Evolutionary conservation across 1,140 invertebrate genomes (phyloP).

Genomic region (Dermatophagoides farinae): DNA sequence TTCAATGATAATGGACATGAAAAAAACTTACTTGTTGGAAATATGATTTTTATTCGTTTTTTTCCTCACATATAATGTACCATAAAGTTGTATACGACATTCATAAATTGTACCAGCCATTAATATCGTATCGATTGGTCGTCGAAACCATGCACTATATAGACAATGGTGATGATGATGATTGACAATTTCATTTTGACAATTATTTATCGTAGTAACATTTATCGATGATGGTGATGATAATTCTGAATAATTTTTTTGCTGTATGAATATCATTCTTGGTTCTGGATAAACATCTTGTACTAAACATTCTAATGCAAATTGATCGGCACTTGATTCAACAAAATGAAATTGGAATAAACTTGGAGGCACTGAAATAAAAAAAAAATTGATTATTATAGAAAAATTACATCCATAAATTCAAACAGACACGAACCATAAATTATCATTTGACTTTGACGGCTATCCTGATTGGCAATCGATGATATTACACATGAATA

Average conservation of each 20-base stretch:
- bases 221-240: neutral
- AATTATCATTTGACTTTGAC: conserved; percentile 17
- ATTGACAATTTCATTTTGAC: conserved; percentile 2
- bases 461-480: conserved; percentile 18
- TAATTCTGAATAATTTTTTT: neutral
- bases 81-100: conserved; percentile 8
- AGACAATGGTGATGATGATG: neutral
- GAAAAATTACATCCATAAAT: neutral
- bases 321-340: neutral
- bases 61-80: neutral
- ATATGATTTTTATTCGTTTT: conserved; percentile 14
- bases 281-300: conserved; percentile 6
- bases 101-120: conserved; percentile 9
- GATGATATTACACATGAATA: conserved; percentile 20
- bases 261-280: neutral
- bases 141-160: neutral
- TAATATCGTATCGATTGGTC: neutral
- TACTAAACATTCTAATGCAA: conserved; percentile 7
- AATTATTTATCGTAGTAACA: too few species aligned
- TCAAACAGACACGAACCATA: conserved; percentile 21
- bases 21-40: conserved; percentile 11
- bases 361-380: conserved; percentile 8
- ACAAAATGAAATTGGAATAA: conserved; percentile 8
- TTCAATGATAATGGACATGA: too few species aligned
- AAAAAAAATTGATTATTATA: neutral